Conservation (phyloP, 2,113 vertebrate species). For the Mugil cephalus region DNA sequence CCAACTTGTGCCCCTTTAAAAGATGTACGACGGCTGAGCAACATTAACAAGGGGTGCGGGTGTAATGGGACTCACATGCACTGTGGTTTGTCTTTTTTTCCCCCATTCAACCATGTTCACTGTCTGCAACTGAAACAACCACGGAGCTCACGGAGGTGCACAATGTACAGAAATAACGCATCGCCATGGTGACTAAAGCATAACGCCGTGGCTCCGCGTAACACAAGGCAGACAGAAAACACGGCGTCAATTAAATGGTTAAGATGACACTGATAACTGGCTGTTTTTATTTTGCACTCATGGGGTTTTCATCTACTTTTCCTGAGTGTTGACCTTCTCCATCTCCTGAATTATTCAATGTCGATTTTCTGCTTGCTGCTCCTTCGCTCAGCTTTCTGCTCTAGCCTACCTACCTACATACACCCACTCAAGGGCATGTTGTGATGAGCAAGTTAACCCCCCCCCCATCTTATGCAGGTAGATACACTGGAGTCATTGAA, state of each 20-base stretch:
- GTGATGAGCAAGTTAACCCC: slow-evolving; percentile 47
- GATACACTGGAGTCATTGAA: slow-evolving; percentile 53
- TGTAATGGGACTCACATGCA: slow-evolving; percentile 37
- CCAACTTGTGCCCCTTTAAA: slow-evolving; percentile 62
- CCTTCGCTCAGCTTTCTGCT: slow-evolving; percentile 63
- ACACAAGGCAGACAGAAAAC: slow-evolving; percentile 25
- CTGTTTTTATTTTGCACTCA: slow-evolving; percentile 48
- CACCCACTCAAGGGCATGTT: slow-evolving; percentile 73
- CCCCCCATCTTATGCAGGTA: slow-evolving; percentile 12
- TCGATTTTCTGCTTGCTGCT: slow-evolving; percentile 61
- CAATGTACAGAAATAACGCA: slow-evolving; percentile 75
- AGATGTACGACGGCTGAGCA: slow-evolving; percentile 49
- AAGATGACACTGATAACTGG: not conserved
- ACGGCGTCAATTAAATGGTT: slow-evolving; percentile 14
- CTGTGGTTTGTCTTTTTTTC: slow-evolving; percentile 26
- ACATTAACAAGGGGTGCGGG: slow-evolving; percentile 18
- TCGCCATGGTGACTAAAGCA: slow-evolving; percentile 77
- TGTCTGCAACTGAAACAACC: slow-evolving; percentile 38
- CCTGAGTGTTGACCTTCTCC: slow-evolving; percentile 64
- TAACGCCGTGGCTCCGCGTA: slow-evolving; percentile 48
- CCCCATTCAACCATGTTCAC: slow-evolving; percentile 41
- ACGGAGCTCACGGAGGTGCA: slow-evolving; percentile 48
- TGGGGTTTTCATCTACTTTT: slow-evolving; percentile 44
- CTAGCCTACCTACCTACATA: slow-evolving; percentile 60
- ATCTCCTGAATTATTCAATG: slow-evolving; percentile 77